These are phyloP conservation scores for Scaptomyza graminum DNA, from an alignment of 1,140 invertebrate species.

Conservation along the genomic window DNA sequence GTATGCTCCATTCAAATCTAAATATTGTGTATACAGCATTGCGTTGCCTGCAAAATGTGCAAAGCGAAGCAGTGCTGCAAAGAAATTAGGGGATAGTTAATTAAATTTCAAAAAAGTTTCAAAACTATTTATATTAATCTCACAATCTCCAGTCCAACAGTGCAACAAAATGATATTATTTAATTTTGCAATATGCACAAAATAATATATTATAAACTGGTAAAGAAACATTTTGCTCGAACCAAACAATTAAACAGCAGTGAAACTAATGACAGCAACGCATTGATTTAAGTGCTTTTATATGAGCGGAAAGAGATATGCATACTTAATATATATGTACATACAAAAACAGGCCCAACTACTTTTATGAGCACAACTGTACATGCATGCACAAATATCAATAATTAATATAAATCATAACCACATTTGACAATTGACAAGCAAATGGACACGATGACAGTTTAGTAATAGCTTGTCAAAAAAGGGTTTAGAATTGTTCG, in stretches of 20 bases:
- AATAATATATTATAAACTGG: constrained; percentile 59
- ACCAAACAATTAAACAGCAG: constrained; percentile 38
- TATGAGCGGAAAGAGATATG: constrained; percentile 29
- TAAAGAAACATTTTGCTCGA: constrained; percentile 38
- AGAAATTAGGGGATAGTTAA: not conserved
- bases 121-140: not conserved
- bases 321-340: constrained; percentile 19
- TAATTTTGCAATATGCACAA: constrained; percentile 61
- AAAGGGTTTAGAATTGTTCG: not conserved
- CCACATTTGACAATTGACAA: constrained; percentile 2
- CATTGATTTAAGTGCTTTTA: constrained; percentile 34
- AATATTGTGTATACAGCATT: constrained; percentile 48
- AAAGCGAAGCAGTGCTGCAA: constrained; percentile 49
- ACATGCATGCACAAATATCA: not conserved
- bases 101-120: not conserved
- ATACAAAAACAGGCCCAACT: constrained; percentile 1
- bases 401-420: constrained; percentile 9
- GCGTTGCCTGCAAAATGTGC: constrained; percentile 25
- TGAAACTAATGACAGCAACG: constrained; percentile 31
- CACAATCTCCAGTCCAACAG: constrained; percentile 55
- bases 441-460: constrained; percentile 38
- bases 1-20: constrained; percentile 13
- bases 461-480: constrained; percentile 20
- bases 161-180: constrained; percentile 58
- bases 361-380: not conserved